Evolutionary conservation across 2,888 invertebrate genomes (phyloP).

Genomic region (Syrista parreyssii): DNA sequence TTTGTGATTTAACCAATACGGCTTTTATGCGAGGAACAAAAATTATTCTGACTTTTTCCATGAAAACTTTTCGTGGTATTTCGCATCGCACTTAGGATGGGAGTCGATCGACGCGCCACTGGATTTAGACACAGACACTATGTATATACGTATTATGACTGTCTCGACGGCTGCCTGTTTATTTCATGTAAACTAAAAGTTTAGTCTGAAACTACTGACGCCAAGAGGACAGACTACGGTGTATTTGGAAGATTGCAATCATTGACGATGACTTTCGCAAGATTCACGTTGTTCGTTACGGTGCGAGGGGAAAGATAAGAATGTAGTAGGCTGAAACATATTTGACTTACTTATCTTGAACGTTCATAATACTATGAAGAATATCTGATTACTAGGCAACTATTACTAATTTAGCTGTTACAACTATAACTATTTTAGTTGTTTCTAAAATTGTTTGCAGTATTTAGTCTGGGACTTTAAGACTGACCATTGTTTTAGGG

Average conservation of each 20-base stretch:
- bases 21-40: neutral
- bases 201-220: neutral
- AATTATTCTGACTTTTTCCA: neutral
- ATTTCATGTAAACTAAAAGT: neutral
- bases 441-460: neutral
- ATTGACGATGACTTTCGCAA: neutral
- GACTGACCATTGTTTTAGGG: neutral
- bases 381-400: neutral
- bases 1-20: neutral
- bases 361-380: neutral
- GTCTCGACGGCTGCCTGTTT: neutral
- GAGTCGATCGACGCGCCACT: slow-evolving; percentile 36
- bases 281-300: neutral
- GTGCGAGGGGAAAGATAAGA: neutral
- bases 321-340: neutral
- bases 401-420: neutral
- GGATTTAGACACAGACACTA: slow-evolving; percentile 37
- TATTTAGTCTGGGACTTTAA: neutral
- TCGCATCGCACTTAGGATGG: neutral
- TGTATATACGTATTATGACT: neutral
- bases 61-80: neutral
- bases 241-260: neutral
- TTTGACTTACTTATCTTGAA: neutral
- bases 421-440: neutral
- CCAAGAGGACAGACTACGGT: neutral